Evolutionary conservation across 2,888 invertebrate genomes (phyloP), one percentile per base, ranked within the genome.

Genomic region (Ochropleura leucogaster): DNA sequence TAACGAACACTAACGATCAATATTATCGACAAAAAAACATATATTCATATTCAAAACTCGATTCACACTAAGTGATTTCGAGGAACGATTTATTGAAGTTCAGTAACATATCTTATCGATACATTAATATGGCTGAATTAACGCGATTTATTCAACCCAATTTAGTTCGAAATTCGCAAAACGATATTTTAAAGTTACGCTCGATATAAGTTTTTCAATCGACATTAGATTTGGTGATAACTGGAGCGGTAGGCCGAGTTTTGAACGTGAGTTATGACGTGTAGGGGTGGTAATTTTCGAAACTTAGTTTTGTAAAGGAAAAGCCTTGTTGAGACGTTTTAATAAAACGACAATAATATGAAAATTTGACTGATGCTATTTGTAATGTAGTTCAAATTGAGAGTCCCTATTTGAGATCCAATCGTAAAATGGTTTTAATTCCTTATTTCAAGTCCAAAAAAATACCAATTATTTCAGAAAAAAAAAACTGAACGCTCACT

Each of bases 201-300:
- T 85, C 81, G 75, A 82, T 83, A 71, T 74, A 90, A 89, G 84
- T 89, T 89, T 89, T 89, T 89, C 89, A 89, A 89, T 90, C 84
- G 77, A 77, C 80, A 80, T 80, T 83, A 82, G 88, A 87, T 89
- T 83, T 80, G 82, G 85, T 74, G 89, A 89, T 88, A 88, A 86
- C 80, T 83, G 87, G 68, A 81, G 79, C 83, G 85, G 70, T 77
- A 77, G 74, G 57, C 72, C 40, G 75, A 79, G 65, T 74, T 84
- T 71, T 64, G 40, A 69, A 83, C 57, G 55, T 73, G 69, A 72
- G 44, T 57, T 80, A 72, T 66, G 40, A 69, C 49, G 10, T 51
- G 60, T 46, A 83, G 83, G 79, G 83, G 10, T 86, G 74, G 42
- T 47, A 47, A 59, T 66, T 62, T 57, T 69, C 8, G 46, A 2